Evolutionary conservation across 2,888 invertebrate genomes (phyloP), one percentile per base, ranked within the genome.

Genomic region (Thera britannica): DNA sequence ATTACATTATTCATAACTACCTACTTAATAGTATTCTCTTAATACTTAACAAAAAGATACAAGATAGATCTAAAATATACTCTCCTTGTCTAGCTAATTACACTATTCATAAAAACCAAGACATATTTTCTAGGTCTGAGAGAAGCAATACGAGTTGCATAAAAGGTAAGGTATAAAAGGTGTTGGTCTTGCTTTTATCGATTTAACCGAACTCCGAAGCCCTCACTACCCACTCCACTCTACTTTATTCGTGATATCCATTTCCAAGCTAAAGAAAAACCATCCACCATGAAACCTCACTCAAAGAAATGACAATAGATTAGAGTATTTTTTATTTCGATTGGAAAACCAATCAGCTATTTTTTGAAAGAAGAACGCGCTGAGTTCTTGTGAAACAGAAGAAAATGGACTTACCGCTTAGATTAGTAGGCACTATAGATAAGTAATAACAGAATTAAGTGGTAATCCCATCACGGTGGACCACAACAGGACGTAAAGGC

Each of bases 381-480:
- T 7, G 12, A 2, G 6, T 51, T 51, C 8, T 7, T 23, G 23
- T 23, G n/a, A 49, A n/a, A 11, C 3, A 11, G 2, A 48, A 11
- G 48, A n/a, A 49, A 51, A 51, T 48, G 9, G 35, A 81, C 85
- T 83, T 77, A 86, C 86, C 82, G 74, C 70, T 72, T 73, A 54
- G 75, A 70, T 51, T 70, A 51, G 57, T 70, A 73, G 68, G 70
- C 82, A 84, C 83, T 86, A 85, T 75, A 75, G 83, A 52, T 46
- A 46, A 9, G 68, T 71, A 70, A 64, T 73, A 77, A 77, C 63
- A 83, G 63, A 62, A 70, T 82, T 79, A 69, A 73, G 63, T 80
- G 65, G 74, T 67, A 78, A 76, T 85, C 79, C 84, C 87, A 87
- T 87, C 76, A 83, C 86, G 82, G 74, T 74, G 65, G 67, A 72